Base-by-base conservation (phyloP, 2,888 invertebrate genomes). In the Hedya salicella region DNA sequence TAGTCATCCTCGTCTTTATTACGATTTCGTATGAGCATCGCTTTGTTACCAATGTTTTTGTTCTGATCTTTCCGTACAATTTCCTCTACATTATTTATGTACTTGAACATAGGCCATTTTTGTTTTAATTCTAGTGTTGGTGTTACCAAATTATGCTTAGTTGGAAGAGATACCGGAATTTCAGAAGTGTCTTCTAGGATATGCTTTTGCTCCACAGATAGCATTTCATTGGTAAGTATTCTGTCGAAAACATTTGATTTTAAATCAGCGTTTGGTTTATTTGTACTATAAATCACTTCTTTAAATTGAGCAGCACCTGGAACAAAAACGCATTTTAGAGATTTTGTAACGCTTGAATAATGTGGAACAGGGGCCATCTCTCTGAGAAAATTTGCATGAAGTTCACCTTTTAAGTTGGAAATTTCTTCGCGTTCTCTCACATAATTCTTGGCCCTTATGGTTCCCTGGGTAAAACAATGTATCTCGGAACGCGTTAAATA, bases 171-270 rank as follows among this genome's bases (percentile, higher is more conserved):
- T 36, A 75, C 68, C n/a, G 79, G 62, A 36, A 67, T 69, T 25
- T 75, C 68, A 8, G 73, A 71, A 13, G 70, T 72, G 61, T 85
- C 81, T 71, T 80, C 82, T 67, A 81, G 80, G 50, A 82, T 77
- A 44, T 83, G 77, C 53, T 80, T 78, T 59, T 85, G 79, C 64
- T 88, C 86, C 17, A 85, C 80, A n/a, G 80, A 82, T 39, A 85
- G 72, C 81, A 88, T 86, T 75, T 89, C 87, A 54, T 90, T 82
- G 3, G 84, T 84, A 13, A 87, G 72, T 82, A 85, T 85, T 80
- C 85, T 87, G 62, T 87, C 87, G 54, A 86, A 85, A 1, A 81
- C 69, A 64, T 88, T 86, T 0, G 76, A 79, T 77, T 85, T 86
- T 30, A 85, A 79, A 42, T 65, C 39, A 6, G 39, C 25, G 6